A percentile compares a stretch with the other conserved stretches of the same genome.
These are phyloP conservation scores for Mnemiopsis leidyi DNA, from an alignment of 37 sponge, comb jelly and placozoan species.

Conservation along the genomic window DNA sequence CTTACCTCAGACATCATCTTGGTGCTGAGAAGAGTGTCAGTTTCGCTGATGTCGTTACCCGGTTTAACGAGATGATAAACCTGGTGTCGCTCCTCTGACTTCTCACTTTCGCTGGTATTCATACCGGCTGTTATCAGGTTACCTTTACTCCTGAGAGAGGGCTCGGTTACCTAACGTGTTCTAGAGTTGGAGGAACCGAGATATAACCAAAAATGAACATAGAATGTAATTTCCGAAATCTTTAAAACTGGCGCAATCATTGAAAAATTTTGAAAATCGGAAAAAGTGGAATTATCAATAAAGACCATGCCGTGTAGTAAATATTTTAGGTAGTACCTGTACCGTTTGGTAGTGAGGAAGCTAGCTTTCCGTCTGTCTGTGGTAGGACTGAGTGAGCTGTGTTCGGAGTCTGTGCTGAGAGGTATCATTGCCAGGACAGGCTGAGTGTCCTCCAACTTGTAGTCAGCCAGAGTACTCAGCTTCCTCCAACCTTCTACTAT, in stretches of 20 bases:
- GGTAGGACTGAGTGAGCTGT: slow-evolving; percentile 28
- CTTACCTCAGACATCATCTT: slow-evolving; percentile 66
- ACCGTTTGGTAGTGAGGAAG: slow-evolving; percentile 30
- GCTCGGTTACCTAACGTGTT: too few species aligned
- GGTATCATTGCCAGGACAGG: slow-evolving; percentile 45
- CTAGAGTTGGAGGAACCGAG: too few species aligned
- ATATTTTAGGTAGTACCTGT: too few species aligned
- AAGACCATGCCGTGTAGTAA: too few species aligned
- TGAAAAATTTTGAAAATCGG: too few species aligned
- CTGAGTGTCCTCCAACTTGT: not conserved
- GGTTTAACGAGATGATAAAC: slow-evolving; percentile 62
- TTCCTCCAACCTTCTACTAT: slow-evolving; percentile 52
- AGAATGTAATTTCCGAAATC: too few species aligned
- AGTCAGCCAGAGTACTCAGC: slow-evolving; percentile 30
- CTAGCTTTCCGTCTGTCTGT: slow-evolving; percentile 19
- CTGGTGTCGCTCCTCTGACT: slow-evolving; percentile 58
- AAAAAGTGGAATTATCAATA: too few species aligned
- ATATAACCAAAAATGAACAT: too few species aligned
- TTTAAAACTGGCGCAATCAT: too few species aligned
- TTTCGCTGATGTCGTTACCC: not conserved
- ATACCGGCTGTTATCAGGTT: slow-evolving; percentile 54
- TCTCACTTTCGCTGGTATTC: slow-evolving; percentile 40
- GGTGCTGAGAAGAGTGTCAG: slow-evolving; percentile 52
- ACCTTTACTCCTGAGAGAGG: slow-evolving; percentile 9
- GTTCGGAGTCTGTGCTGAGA: slow-evolving; percentile 43